A percentile compares a stretch with the other conserved stretches of the same genome.
Evolutionary conservation across 2,113 vertebrate genomes (phyloP).

Genomic region (Oreotragus oreotragus): DNA sequence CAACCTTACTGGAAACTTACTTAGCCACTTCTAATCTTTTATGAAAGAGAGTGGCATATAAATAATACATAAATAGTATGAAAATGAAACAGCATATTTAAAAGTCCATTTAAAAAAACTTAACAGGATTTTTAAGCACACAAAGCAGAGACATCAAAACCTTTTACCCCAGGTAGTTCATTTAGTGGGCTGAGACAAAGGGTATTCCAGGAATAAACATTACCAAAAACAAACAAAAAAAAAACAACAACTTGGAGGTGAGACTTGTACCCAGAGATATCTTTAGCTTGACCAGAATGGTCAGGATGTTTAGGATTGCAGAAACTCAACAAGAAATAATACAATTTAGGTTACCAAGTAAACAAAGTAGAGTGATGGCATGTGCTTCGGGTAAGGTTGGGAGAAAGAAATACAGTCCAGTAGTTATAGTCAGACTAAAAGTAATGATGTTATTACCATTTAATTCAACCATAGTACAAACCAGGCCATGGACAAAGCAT

Average conservation of each 20-base stretch:
- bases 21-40: conserved; percentile 33
- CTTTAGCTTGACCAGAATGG: background rate
- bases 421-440: background rate
- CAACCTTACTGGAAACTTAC: conserved; percentile 2
- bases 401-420: background rate
- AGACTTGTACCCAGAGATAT: background rate
- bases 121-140: background rate
- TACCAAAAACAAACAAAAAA: background rate
- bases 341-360: background rate
- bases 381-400: background rate
- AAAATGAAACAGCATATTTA: conserved; percentile 24
- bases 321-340: background rate
- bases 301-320: background rate
- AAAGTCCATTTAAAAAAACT: conserved; percentile 31
- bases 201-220: conserved; percentile 9
- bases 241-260: background rate
- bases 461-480: background rate
- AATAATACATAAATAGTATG: conserved; percentile 46
- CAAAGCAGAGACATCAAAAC: background rate
- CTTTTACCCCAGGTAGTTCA: background rate
- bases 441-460: background rate
- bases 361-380: background rate
- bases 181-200: background rate
- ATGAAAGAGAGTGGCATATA: background rate
- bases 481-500: background rate